Conservation (phyloP, 2,113 vertebrate species). For the Dunckerocampus dactyliophorus region DNA sequence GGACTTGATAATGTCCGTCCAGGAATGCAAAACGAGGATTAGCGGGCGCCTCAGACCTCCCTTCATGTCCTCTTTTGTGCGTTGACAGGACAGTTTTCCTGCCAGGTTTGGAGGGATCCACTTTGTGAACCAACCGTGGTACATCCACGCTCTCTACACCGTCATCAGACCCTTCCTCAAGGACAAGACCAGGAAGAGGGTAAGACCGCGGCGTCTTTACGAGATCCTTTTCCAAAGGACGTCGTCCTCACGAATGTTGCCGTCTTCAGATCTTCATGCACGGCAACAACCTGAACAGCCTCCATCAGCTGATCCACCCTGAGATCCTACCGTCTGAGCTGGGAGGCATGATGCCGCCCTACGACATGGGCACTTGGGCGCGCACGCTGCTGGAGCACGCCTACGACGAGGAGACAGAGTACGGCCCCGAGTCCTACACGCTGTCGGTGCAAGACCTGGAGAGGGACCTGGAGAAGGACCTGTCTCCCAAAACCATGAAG, state of each 20-base stretch:
- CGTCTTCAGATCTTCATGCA: slow-evolving; percentile 91
- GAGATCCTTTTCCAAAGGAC: background rate
- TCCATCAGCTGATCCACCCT: slow-evolving; percentile 94
- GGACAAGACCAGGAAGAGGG: slow-evolving; percentile 98
- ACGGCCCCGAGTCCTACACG: slow-evolving; percentile 84
- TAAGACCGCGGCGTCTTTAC: slow-evolving; percentile 47
- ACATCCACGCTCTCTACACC: slow-evolving; percentile 96
- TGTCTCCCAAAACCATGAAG: slow-evolving; percentile 96
- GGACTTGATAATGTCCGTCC: too few species aligned
- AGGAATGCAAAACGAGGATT: too few species aligned
- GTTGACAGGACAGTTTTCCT: slow-evolving; percentile 90
- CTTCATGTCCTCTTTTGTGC: background rate
- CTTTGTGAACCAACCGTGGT: slow-evolving; percentile 98
- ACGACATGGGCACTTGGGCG: slow-evolving; percentile 99
- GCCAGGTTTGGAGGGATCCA: slow-evolving; percentile 97
- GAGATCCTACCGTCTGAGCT: slow-evolving; percentile 97
- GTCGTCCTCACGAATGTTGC: background rate
- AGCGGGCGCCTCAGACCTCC: background rate
- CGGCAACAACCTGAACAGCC: slow-evolving; percentile 96
- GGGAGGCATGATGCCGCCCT: slow-evolving; percentile 96
- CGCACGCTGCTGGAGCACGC: slow-evolving; percentile 94
- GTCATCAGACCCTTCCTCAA: slow-evolving; percentile 96
- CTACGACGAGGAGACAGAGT: slow-evolving; percentile 95
- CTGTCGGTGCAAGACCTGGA: slow-evolving; percentile 85
- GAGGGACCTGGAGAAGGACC: slow-evolving; percentile 87